Percentiles rank a stretch among this genome's conserved stretches.
These are phyloP conservation scores for Muricea muricata DNA, from an alignment of 92 coral and sea anemone genomes.

Conservation along the genomic window DNA sequence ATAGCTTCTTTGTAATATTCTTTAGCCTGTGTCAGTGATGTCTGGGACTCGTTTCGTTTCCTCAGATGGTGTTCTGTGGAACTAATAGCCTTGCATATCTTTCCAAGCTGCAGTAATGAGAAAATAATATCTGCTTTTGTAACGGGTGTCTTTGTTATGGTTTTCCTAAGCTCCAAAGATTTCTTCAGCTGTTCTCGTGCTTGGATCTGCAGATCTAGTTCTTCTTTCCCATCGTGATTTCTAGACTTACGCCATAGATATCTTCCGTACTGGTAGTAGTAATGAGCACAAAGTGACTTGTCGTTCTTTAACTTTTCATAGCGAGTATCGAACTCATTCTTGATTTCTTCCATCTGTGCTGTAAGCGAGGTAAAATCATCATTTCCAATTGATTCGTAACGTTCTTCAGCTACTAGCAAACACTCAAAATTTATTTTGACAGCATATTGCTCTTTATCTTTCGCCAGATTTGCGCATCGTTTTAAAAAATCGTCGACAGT, in stretches of 20 bases:
- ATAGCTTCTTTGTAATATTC: background rate
- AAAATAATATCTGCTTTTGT: background rate
- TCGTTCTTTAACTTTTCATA: background rate
- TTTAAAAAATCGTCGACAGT: background rate
- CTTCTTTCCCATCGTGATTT: background rate
- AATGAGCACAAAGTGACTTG: background rate
- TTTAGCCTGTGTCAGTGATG: background rate
- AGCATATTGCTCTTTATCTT: background rate
- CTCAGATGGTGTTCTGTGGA: background rate
- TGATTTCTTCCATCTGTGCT: background rate
- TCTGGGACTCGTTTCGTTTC: background rate
- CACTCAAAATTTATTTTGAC: background rate
- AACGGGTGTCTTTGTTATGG: background rate
- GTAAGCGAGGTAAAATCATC: background rate
- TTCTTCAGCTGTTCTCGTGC: background rate
- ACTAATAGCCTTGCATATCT: background rate
- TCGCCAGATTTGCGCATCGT: background rate
- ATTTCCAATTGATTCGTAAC: background rate
- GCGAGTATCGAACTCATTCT: background rate
- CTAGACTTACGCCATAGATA: background rate
- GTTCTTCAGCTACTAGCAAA: background rate
- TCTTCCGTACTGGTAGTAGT: slow-evolving; percentile 4
- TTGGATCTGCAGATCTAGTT: background rate
- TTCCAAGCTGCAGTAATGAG: background rate
- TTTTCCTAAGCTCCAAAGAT: background rate